phyloP scores from a whole-genome alignment of 2,888 invertebrate species.

The Isotomurus palustris region DNA sequence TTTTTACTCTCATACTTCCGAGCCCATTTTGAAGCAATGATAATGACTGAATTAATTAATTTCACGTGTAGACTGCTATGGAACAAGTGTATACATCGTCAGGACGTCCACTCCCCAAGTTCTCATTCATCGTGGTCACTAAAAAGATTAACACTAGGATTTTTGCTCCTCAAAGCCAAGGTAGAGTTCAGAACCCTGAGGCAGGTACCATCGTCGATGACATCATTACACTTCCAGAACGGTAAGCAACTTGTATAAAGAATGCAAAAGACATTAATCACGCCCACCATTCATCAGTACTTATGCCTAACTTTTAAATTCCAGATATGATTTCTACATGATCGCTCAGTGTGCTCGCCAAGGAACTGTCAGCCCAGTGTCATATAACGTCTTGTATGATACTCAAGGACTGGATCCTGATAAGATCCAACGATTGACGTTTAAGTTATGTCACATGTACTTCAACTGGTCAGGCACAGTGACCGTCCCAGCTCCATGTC shows the following conservation, averaged over 20 bases:
- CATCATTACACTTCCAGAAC: conserved; percentile 69
- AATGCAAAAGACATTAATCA: not conserved
- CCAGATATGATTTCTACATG: conserved; percentile 81
- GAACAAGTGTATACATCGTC: conserved; percentile 7
- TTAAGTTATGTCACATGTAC: conserved; percentile 82
- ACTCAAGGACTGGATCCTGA: conserved; percentile 65
- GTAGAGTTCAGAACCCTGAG: conserved; percentile 56
- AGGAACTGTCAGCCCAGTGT: conserved; percentile 86
- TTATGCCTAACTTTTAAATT: not conserved
- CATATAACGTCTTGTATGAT: conserved; percentile 80
- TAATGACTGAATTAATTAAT: not conserved
- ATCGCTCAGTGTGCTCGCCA: conserved; percentile 80
- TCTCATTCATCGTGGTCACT: conserved; percentile 79
- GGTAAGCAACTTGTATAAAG: conserved; percentile 48
- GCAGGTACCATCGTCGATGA: conserved; percentile 87
- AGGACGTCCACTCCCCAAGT: conserved; percentile 42
- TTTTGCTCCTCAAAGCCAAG: not conserved
- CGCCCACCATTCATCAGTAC: not conserved
- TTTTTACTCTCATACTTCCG: not conserved
- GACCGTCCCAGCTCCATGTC: conserved; percentile 56
- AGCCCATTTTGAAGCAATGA: not conserved
- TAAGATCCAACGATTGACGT: conserved; percentile 73
- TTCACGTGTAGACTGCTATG: conserved; percentile 15
- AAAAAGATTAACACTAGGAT: conserved; percentile 68
- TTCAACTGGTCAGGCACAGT: conserved; percentile 72